A percentile compares a stretch with the other conserved stretches of the same genome.
Evolutionary conservation across 2,888 invertebrate genomes (phyloP).

Genomic region (Scaptomyza reducta): DNA sequence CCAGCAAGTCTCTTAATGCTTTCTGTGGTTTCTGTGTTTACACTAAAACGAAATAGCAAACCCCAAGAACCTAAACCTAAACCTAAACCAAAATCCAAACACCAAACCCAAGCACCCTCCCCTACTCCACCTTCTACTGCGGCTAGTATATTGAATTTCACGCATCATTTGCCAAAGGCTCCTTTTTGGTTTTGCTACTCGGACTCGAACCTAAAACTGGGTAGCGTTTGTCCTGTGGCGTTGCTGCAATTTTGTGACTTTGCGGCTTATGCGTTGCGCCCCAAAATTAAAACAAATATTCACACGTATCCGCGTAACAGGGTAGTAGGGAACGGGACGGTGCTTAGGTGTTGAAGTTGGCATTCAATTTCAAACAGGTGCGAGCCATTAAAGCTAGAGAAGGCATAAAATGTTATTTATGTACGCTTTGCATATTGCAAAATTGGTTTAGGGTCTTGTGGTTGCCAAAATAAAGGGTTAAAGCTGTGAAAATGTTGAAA

Average conservation of each 20-base stretch:
- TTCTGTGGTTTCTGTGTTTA: conserved; percentile 70
- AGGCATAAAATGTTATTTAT: too few species aligned
- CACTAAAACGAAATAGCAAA: conserved; percentile 55
- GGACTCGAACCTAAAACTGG: conserved; percentile 17
- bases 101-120: conserved; percentile 13
- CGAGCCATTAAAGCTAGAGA: conserved; percentile 9
- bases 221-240: conserved; percentile 27
- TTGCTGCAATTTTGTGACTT: conserved; percentile 67
- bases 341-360: conserved; percentile 35
- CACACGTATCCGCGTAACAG: conserved; percentile 16
- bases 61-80: conserved; percentile 24
- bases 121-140: background rate
- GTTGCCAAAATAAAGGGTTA: conserved; percentile 49
- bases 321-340: background rate
- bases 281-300: conserved; percentile 72
- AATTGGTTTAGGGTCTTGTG: conserved; percentile 52
- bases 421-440: conserved; percentile 53
- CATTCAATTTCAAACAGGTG: conserved; percentile 59
- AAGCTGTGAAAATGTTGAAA: conserved; percentile 23
- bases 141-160: conserved; percentile 73
- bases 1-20: conserved; percentile 49
- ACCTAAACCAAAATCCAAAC: conserved; percentile 12
- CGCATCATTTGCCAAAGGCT: conserved; percentile 75
- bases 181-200: conserved; percentile 42
- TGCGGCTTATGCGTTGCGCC: conserved; percentile 42